Evolutionary conservation across 2,113 vertebrate genomes (phyloP), one percentile per base, ranked within the genome.

Genomic region (Abramis brama): DNA sequence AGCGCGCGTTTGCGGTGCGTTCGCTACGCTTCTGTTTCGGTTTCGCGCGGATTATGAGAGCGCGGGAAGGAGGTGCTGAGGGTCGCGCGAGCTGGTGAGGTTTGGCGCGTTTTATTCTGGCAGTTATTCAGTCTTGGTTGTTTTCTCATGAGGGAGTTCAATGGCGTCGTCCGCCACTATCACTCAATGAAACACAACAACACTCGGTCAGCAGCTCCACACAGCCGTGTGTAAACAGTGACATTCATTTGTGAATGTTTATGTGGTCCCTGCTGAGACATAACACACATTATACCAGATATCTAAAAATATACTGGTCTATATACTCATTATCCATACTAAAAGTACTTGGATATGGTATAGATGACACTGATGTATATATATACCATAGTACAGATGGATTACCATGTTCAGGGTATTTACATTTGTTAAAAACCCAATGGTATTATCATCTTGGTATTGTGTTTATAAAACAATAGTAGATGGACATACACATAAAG

Each of bases 71-170:
- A 90, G 90, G 85, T 84, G 92, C 91, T 71, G 89, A 86, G 91
- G 92, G 87, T 91, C 91, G 92, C 89, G 90, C 89, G 81, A 92
- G 94, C 91, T 93, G 94, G 94, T 95, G 90, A 94, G 94, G 76
- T 74, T 23, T 23, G 36, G 30, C 76, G 59, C 55, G 39, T 62
- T 62, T 73, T 52, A 17, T 47, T 70, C 1, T 23, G 23, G 66
- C 50, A 17, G 17, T 85, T 55, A 12, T 68, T 33, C 13, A 78
- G n/a, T 64, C 57, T 85, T 86, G 78, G 79, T 77, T 43, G 33
- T 60, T 70, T 84, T 55, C 76, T 45, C 64, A 62, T 21, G 36
- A 33, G 60, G 23, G 66, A 77, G 21, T 79, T 81, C 66, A 66
- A 79, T 60, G 57, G 36, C 57, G 60, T 33, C 12, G 8, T 47